Base-by-base conservation (phyloP, 2,113 vertebrate genomes). In the Cyprinodon tularosa region DNA sequence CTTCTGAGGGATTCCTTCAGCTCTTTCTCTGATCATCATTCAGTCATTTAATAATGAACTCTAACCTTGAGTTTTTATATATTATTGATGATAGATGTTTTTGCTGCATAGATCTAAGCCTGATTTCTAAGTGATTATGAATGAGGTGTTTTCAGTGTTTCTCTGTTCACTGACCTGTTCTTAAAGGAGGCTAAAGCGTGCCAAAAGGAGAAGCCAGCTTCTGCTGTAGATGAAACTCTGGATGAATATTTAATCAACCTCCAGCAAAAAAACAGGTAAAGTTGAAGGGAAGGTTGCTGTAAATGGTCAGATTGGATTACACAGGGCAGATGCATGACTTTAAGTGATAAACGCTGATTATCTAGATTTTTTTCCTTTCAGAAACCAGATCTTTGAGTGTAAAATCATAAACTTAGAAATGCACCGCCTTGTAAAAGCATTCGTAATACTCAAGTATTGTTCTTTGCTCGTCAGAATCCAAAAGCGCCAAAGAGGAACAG, bases 161-260 rank as follows among this genome's bases (percentile, higher is more conserved):
- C 75, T 73, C 68, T 68, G 76, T 77, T 69, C 71, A 66, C 69
- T 61, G 68, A 61, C 91, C 60, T 87, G 77, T 83, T 78, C 38
- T 93, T 95, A 84, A 88, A 95, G 93, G 90, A 88, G 82, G 63
- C 42, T n/a, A 82, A 85, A 77, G 69, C 78, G 71, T 87, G 77
- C 81, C 88, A 73, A 86, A 64, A 83, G 87, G 89, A 86, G 77
- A 93, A 94, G 90, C 94, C 83, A 83, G 91, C 94, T 90, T 93
- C 94, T 89, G 91, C 95, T 90, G 95, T 95, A 75, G 96, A 97
- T 89, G 95, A 97, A 92, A 95, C 95, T 84, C 96, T 97, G 81
- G 96, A 98, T 76, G 96, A 98, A 94, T 97, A 98, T 95, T 95
- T 99, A 95, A 96, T 97, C 90, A 82, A 84, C 70, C 95, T 99